A percentile compares a stretch with the other conserved stretches of the same genome.
Conservation (phyloP, 1,140 invertebrate species). For the Hyles euphorbiae region DNA sequence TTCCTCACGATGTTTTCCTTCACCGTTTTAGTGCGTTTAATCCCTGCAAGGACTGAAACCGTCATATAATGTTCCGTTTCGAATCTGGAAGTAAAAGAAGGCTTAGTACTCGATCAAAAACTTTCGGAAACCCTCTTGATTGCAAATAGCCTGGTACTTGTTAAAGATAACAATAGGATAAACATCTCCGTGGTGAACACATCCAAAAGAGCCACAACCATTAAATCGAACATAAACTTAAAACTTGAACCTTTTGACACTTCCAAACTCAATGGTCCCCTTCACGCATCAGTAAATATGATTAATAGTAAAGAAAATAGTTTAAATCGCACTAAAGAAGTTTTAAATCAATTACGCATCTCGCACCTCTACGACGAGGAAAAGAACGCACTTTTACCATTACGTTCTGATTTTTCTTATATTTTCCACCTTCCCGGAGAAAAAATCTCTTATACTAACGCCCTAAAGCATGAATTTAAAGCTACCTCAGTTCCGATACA, state of each 20-base stretch:
- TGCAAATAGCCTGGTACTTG: slow-evolving; percentile 23
- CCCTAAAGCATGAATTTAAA: slow-evolving; percentile 30
- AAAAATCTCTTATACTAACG: slow-evolving; percentile 18
- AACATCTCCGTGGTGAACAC: slow-evolving; percentile 8
- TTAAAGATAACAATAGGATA: slow-evolving; percentile 22
- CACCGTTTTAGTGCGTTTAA: too few relatives aligned
- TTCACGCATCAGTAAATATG: slow-evolving; percentile 15
- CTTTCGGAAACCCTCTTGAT: slow-evolving; percentile 14
- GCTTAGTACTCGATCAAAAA: slow-evolving; percentile 20
- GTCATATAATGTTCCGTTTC: slow-evolving; percentile 21
- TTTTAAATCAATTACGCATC: slow-evolving; percentile 3
- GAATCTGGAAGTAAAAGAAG: slow-evolving; percentile 25
- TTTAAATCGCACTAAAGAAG: too few relatives aligned
- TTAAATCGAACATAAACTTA: slow-evolving; percentile 20
- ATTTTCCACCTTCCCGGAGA: slow-evolving; percentile 26
- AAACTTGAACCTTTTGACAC: slow-evolving; percentile 4
- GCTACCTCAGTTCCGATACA: slow-evolving; percentile 12
- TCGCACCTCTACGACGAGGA: slow-evolving; percentile 30
- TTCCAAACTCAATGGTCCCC: not conserved
- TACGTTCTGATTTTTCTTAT: slow-evolving; percentile 24
- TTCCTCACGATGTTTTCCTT: too few relatives aligned
- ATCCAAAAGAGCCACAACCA: slow-evolving; percentile 8
- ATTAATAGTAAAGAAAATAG: too few relatives aligned
- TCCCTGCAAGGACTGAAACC: slow-evolving; percentile 19
- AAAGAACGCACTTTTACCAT: slow-evolving; percentile 10